Conservation (phyloP, 2,888 invertebrate species). For the Oegoconia quadripuncta region DNA sequence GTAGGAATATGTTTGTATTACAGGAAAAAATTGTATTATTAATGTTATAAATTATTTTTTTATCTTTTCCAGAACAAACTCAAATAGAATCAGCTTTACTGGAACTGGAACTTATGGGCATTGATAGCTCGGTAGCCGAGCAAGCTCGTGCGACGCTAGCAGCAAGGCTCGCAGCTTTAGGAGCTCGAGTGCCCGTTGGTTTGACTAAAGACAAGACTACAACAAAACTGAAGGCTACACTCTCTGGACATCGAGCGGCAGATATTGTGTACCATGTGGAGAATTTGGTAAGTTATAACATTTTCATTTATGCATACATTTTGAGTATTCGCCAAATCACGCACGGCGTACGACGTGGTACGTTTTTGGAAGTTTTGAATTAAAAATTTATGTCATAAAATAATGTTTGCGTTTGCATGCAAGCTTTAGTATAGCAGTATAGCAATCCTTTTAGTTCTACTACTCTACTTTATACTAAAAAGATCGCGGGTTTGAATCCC, state of each 20-base stretch:
- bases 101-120: slow-evolving; percentile 84
- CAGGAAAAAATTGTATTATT: too few relatives aligned
- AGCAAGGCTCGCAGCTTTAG: slow-evolving; percentile 42
- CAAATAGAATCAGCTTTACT: slow-evolving; percentile 87
- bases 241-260: slow-evolving; percentile 86
- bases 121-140: slow-evolving; percentile 72
- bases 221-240: slow-evolving; percentile 79
- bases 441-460: too few relatives aligned
- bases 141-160: slow-evolving; percentile 68
- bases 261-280: slow-evolving; percentile 89
- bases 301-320: neutral
- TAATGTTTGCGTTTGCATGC: too few relatives aligned
- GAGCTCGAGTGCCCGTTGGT: slow-evolving; percentile 53
- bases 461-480: too few relatives aligned
- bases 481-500: too few relatives aligned
- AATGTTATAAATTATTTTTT: neutral
- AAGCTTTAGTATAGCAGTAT: too few relatives aligned
- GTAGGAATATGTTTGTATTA: too few relatives aligned
- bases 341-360: too few relatives aligned
- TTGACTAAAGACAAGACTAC: slow-evolving; percentile 62
- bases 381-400: too few relatives aligned
- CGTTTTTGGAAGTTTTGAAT: too few relatives aligned
- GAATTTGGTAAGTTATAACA: slow-evolving; percentile 80
- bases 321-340: too few relatives aligned
- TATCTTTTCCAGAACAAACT: slow-evolving; percentile 77